Evolutionary conservation across 2,797 vertebrate species (phyloP).

Genomic region (Oreochromis mossambicus): DNA sequence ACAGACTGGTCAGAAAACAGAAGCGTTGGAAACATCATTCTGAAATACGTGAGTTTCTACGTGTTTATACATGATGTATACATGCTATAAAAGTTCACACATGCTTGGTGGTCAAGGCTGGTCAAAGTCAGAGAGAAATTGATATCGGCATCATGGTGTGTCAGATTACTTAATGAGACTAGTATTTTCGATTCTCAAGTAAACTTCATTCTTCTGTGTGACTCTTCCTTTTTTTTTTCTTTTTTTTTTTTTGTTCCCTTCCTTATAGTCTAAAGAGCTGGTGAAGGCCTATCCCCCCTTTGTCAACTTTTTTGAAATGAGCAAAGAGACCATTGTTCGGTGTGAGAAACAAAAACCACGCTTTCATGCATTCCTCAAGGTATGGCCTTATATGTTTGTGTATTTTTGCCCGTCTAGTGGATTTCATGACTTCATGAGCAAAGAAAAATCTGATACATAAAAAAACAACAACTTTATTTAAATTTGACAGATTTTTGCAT

Average conservation of each 20-base stretch:
- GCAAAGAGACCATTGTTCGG: conserved; percentile 93
- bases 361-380: conserved; percentile 98
- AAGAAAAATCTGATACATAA: not conserved
- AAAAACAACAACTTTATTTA: not conserved
- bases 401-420: not conserved
- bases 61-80: not conserved
- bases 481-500: not conserved
- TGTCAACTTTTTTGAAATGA: conserved; percentile 99
- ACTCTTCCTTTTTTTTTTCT: not conserved
- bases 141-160: not conserved
- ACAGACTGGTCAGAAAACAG: conserved; percentile 90
- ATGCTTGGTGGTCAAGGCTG: not conserved
- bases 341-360: conserved; percentile 96
- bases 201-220: not conserved
- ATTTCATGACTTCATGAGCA: not conserved
- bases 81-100: not conserved
- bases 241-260: not conserved
- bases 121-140: not conserved
- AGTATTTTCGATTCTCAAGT: not conserved
- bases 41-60: conserved; percentile 90
- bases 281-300: conserved; percentile 95
- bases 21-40: conserved; percentile 92
- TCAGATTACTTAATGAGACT: not conserved
- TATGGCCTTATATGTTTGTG: conserved; percentile 28
- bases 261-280: conserved; percentile 88